Evolutionary conservation across 2,797 vertebrate species (phyloP), one percentile per base, ranked within the genome.

Genomic region (Alosa sapidissima): DNA sequence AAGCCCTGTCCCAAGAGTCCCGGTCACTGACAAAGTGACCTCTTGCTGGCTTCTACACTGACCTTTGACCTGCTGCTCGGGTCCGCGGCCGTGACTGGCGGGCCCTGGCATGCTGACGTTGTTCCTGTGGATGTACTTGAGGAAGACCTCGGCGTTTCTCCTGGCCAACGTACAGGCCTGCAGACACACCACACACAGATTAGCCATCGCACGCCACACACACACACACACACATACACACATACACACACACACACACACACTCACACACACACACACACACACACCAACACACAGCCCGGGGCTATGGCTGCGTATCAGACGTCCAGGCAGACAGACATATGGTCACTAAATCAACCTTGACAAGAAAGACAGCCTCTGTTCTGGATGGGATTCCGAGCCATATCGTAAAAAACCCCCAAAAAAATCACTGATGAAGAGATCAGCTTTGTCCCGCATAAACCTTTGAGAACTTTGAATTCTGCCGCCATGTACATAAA

Each of bases 51-150:
- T 28, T 28, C 1, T 3, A 14, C 60, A 93, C 96, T 93, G 81
- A 98, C 98, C 98, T 98, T 99, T 99, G 36, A 99, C 98, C 91
- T 99, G 98, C 54, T 97, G 97, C 87, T 99, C 98, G 0, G 98
- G 98, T 0, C 96, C 97, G 51, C 97, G 94, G 13, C 96, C 94
- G 87, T 98, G 98, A 88, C 97, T 94, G 41, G 97, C 95, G 0
- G 96, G 96, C 21, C 98, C 97, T 0, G 98, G 97, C 91, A 97
- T 97, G 94, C 97, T 97, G 92, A 99, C 97, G 0, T 98, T 99
- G 94, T 99, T 99, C 89, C 98, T 95, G 94, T 99, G 98, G 91
- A 99, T 99, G 93, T 99, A 99, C 93, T 99, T 99, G 86, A 99
- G 97, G 87, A 99, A 99, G 21, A 99, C 98, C 91, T 99, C 98